These are phyloP conservation scores for Melanotaenia maccullochi DNA, from an alignment of 2,797 vertebrate genomes.

Conservation along the genomic window DNA sequence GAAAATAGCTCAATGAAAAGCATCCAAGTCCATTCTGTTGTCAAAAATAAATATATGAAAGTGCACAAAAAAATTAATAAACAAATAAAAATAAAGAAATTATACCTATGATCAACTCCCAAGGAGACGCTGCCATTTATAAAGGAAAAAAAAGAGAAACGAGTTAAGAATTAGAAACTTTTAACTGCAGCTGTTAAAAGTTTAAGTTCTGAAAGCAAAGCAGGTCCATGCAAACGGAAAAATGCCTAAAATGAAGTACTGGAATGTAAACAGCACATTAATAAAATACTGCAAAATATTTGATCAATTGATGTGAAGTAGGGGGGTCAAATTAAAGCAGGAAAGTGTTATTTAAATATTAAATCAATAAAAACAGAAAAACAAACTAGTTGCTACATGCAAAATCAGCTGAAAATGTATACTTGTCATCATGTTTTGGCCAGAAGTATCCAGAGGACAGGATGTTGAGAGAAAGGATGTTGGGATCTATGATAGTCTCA, in stretches of 20 bases:
- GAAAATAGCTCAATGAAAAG: neutral
- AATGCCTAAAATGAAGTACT: constrained; percentile 34
- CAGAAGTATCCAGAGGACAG: constrained; percentile 91
- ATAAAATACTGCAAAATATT: constrained; percentile 11
- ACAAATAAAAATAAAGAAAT: constrained; percentile 47
- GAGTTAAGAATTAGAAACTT: constrained; percentile 68
- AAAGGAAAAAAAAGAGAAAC: constrained; percentile 74
- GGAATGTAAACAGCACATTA: constrained; percentile 10
- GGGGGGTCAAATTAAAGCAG: neutral
- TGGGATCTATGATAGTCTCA: constrained; percentile 96
- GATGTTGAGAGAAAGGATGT: constrained; percentile 98
- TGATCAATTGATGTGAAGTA: neutral
- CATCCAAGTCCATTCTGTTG: constrained; percentile 14
- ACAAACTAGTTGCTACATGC: neutral
- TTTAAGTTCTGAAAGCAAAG: constrained; percentile 57
- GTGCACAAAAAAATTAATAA: constrained; percentile 9
- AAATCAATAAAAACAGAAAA: neutral
- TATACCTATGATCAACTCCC: constrained; percentile 95
- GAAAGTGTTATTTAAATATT: accelerated
- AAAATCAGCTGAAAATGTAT: constrained; percentile 36
- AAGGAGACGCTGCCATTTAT: constrained; percentile 87
- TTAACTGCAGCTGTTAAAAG: constrained; percentile 51
- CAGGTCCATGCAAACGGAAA: constrained; percentile 84
- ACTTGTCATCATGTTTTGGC: constrained; percentile 96
- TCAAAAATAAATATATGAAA: constrained; percentile 18